These are phyloP conservation scores for Pelmatolapia mariae DNA, from an alignment of 2,113 vertebrate species.

Conservation along the genomic window DNA sequence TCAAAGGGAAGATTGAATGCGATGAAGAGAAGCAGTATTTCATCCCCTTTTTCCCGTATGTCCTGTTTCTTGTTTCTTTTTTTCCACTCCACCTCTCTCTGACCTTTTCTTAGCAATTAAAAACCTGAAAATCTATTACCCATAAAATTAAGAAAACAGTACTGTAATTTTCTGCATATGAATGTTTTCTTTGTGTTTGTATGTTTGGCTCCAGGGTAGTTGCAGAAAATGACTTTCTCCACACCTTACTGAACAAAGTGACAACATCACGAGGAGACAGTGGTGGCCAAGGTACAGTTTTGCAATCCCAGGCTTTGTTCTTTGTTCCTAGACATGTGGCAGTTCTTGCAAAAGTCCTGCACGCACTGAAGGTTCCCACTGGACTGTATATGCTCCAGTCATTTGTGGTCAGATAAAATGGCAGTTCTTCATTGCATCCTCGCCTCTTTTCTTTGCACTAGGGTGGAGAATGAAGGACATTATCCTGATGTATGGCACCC, in stretches of 20 bases:
- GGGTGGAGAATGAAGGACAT: neutral
- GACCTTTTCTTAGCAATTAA: neutral
- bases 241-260: slow-evolving; percentile 87
- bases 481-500: slow-evolving; percentile 25
- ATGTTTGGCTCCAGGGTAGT: slow-evolving; percentile 72
- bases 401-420: slow-evolving; percentile 15
- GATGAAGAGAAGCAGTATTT: slow-evolving; percentile 97
- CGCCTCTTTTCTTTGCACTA: neutral
- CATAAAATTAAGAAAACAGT: neutral
- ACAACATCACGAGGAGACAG: slow-evolving; percentile 89
- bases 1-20: slow-evolving; percentile 92
- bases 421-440: neutral
- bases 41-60: slow-evolving; percentile 97
- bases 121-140: neutral
- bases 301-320: neutral
- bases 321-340: neutral
- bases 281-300: slow-evolving; percentile 87
- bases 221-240: slow-evolving; percentile 92
- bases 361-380: neutral
- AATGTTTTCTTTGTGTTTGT: neutral
- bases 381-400: neutral
- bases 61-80: neutral
- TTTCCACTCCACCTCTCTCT: neutral
- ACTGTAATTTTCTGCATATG: neutral
- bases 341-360: neutral